These are phyloP conservation scores for Lytechinus variegatus DNA, from an alignment of 35 echinoderm and acorn worm genomes.

Conservation along the genomic window DNA sequence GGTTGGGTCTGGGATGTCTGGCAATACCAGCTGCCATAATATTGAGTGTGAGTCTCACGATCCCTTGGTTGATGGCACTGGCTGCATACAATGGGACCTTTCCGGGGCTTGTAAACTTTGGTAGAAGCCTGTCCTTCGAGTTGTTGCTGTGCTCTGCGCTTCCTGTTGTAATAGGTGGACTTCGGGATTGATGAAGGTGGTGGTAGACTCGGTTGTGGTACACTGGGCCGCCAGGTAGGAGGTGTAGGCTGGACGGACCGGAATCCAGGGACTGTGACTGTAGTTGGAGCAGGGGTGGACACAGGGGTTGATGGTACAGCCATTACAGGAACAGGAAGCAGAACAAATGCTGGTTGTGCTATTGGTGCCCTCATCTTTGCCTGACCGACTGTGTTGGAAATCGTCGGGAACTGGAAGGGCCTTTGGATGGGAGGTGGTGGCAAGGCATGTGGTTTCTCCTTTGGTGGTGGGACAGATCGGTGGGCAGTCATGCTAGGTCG, in stretches of 20 bases:
- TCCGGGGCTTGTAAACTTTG: background rate
- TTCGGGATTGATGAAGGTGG: background rate
- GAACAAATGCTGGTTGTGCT: background rate
- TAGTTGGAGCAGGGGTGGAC: background rate
- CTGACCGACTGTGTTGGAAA: background rate
- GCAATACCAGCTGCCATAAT: slow-evolving; percentile 33
- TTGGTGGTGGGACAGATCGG: background rate
- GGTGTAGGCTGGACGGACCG: background rate
- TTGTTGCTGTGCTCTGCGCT: background rate
- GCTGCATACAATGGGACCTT: background rate
- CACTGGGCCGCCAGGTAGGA: background rate
- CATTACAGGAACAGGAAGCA: background rate
- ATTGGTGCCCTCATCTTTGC: background rate
- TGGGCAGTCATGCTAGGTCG: background rate
- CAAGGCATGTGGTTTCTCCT: background rate
- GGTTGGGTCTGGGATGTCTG: background rate
- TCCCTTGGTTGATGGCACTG: background rate
- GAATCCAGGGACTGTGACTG: background rate
- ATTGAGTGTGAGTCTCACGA: background rate
- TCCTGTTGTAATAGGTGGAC: background rate
- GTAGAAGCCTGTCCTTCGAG: background rate
- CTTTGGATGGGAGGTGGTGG: background rate
- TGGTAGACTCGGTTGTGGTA: background rate
- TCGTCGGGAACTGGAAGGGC: background rate
- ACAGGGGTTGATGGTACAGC: background rate